A percentile compares a stretch with the other conserved stretches of the same genome.
Evolutionary conservation across 2,888 invertebrate genomes (phyloP).

Genomic region (Muschampia plurimacula): DNA sequence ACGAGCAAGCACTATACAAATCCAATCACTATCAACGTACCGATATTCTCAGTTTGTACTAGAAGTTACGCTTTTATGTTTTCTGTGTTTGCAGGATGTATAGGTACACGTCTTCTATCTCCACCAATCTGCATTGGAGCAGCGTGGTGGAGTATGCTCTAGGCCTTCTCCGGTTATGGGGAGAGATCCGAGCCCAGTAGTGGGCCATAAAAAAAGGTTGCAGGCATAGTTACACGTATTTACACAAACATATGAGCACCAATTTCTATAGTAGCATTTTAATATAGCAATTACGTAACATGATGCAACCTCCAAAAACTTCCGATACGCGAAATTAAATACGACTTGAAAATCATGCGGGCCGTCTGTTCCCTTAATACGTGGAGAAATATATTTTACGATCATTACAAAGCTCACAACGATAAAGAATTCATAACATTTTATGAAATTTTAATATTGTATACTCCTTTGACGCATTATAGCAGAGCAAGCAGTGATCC

Average conservation of each 20-base stretch:
- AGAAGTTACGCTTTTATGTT: too few species aligned
- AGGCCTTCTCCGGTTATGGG: too few species aligned
- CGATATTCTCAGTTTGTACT: too few species aligned
- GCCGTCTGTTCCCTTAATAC: slow-evolving; percentile 23
- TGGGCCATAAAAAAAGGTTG: too few species aligned
- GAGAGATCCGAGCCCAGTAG: too few species aligned
- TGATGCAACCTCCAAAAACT: neutral
- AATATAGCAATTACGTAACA: neutral
- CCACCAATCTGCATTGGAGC: too few species aligned
- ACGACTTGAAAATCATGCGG: slow-evolving; percentile 26
- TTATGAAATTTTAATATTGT: slow-evolving; percentile 46
- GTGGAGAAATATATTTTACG: slow-evolving; percentile 36
- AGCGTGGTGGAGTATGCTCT: too few species aligned
- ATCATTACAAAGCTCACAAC: slow-evolving; percentile 43
- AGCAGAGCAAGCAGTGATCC: slow-evolving; percentile 41
- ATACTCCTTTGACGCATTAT: slow-evolving; percentile 49
- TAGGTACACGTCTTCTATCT: too few species aligned
- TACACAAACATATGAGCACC: neutral
- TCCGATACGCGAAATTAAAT: slow-evolving; percentile 23
- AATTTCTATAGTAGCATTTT: neutral
- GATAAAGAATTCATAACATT: slow-evolving; percentile 34
- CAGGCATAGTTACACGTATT: too few species aligned
- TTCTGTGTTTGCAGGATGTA: too few species aligned
- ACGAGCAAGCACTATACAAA: too few species aligned
- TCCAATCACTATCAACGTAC: too few species aligned